Evolutionary conservation across 1,140 invertebrate genomes (phyloP), one percentile per base, ranked within the genome.

Genomic region (Vanessa atalanta): DNA sequence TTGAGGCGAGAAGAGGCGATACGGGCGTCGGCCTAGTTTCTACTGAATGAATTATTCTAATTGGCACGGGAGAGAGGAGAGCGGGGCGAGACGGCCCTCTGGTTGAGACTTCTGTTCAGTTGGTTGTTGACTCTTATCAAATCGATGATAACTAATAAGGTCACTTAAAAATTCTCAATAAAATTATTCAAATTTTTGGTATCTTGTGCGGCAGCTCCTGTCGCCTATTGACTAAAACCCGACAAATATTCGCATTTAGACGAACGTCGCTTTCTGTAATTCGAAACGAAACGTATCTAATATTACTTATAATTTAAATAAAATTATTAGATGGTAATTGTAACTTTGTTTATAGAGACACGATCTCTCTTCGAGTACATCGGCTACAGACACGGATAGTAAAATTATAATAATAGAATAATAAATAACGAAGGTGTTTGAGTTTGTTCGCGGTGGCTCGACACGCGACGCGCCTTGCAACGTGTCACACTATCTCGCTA

Each of bases 1-100:
- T 53, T 69, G n/a, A 68, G 12, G 31, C 51, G 66, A 43, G 51
- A 23, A 23, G 48, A 20, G 51, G 13, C 37, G 66, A 14, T 53
- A 23, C 64, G 63, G 31, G 65, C 47, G 50, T 20, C 47, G 77
- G 50, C 74, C 77, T 76, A 79, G 68, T 76, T 78, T 65, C 74
- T 37, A 66, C 72, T 74, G 74, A 79, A 76, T 79, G 74, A 76
- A 72, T 79, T 79, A 79, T 76, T 79, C 71, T 74, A 76, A 79
- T 76, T 71, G 68, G 75, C 71, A 66, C 43, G 64, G 64, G 53
- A 13, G 31, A 23, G 23, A 15, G 65, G 50, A 1, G 8, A 15
- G 15, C 26, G 50, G 51, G 66, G 63, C 13, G 37, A n/a, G 50
- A 50, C n/a, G 51, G 63, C 16, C 31, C 51, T 55, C 51, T 16